Percentiles rank a stretch among this genome's conserved stretches.
These are phyloP conservation scores for Trogon surrucura DNA, from an alignment of 2,113 vertebrate species.

Conservation along the genomic window DNA sequence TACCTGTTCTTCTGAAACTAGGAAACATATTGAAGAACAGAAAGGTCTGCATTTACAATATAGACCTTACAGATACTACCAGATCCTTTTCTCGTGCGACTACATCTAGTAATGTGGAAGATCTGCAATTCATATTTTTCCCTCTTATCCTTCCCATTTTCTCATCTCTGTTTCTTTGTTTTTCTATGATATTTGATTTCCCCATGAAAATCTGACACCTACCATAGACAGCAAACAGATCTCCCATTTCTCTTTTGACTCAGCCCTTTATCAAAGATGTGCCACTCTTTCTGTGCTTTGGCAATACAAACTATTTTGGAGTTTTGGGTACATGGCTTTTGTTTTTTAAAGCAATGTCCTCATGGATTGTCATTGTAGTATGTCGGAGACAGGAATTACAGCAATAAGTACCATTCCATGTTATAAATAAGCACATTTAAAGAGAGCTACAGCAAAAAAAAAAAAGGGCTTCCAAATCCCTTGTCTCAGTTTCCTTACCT, in stretches of 20 bases:
- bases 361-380: not conserved
- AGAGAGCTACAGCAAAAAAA: not conserved
- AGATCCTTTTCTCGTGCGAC: not conserved
- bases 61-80: not conserved
- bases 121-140: not conserved
- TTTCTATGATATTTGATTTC: not conserved
- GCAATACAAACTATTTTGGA: not conserved
- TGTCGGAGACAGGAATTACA: not conserved
- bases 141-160: not conserved
- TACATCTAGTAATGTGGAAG: not conserved
- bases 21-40: not conserved
- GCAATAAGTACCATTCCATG: rapidly evolving
- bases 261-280: not conserved
- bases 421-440: conserved; percentile 5
- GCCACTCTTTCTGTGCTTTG: not conserved
- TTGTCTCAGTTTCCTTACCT: not conserved
- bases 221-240: not conserved
- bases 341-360: conserved; percentile 3
- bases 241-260: not conserved
- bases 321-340: not conserved
- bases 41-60: rapidly evolving
- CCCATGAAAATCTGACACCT: not conserved
- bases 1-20: not conserved
- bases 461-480: not conserved
- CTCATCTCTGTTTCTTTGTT: not conserved